Base-by-base conservation (phyloP, 2,888 invertebrate genomes). In the Agrotis puta region DNA sequence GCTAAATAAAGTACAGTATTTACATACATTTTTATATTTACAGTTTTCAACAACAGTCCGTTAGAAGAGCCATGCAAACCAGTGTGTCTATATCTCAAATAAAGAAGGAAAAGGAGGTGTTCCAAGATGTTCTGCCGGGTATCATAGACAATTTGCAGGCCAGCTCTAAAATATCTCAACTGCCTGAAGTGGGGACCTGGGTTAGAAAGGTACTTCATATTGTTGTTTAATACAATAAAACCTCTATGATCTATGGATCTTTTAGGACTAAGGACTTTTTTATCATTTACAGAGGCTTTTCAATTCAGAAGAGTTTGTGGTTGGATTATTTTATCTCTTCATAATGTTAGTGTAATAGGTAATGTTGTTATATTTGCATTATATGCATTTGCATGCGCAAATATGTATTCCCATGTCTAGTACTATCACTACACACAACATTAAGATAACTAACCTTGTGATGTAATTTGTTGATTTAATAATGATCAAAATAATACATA, bases 151-250 rank as follows among this genome's bases (percentile, higher is more conserved):
- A 92, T 3, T 66, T 95, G 3, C 79, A 85, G 4, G 81, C 84
- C 27, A 90, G 83, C 67, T 85, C 89, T 3, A 92, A 91, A 72
- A 88, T 95, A 64, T 70, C 89, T 7, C 88, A 92, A 64, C 77
- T 93, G 1, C 93, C 94, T 33, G 93, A 94, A 82, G 85, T 93
- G 16, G 89, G 89, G 1, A 84, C 61, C 66, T 95, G 94, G 94
- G 69, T 93, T 18, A 92, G 90, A 80, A 89, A 90, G 92, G 95
- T 94, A 70, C 22, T 53, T 64, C 11, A 22, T 48, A 59, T 56
- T 33, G 14, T 20, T 56, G 0, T n/a, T 27, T 27, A 54, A 11
- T 39, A 39, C 0, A 11, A 39, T 39, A 11, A 39, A 39, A 39
- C 39, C 39, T 4, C 4, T 4, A 39, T 39, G 9, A 39, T 39